Evolutionary conservation across 2,113 vertebrate genomes (phyloP), one percentile per base, ranked within the genome.

Genomic region (Oreochromis aureus): DNA sequence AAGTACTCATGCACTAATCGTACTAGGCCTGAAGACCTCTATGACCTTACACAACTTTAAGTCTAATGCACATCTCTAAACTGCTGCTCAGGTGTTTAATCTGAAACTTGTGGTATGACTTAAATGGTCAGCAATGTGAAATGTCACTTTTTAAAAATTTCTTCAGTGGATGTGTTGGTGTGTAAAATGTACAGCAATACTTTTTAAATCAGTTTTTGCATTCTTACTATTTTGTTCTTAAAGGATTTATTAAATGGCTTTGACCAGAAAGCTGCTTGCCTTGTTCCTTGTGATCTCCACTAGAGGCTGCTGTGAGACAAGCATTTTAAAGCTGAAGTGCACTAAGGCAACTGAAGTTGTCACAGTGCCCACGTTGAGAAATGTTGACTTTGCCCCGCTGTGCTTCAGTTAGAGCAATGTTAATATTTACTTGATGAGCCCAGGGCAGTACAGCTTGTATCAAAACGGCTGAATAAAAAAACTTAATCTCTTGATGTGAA

Each of bases 171-270:
- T 51, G 24, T 76, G 44, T 78, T 78, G 44, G 48, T 81, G n/a
- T 94, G 61, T 85, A n/a, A 81, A n/a, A 82, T 94, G 86, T 95
- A 95, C 89, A 92, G 89, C 59, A 55, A 87, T 89, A 18, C 56
- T 81, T 90, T 89, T 85, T 18, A 86, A 83, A 18, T 41, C n/a
- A 10, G 7, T 69, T 41, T 19, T 58, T 53, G 6, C 7, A 1
- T 53, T 82, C 69, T 73, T 73, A 44, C 5, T 1, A 1, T 78
- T 2, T 73, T 27, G 15, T 73, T 73, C 36, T 86, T 85, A 71
- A 90, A 83, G 13, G n/a, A 1, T 91, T 41, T 86, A 93, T 90
- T 92, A 94, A 94, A 93, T 90, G 84, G 69, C 22, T 80, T 73
- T 5, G 32, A 89, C 63, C 69, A 92, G 80, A 87, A 7, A 3